phyloP scores from a whole-genome alignment of 1,140 invertebrate genomes.

The Gonatopus flavifemur region DNA sequence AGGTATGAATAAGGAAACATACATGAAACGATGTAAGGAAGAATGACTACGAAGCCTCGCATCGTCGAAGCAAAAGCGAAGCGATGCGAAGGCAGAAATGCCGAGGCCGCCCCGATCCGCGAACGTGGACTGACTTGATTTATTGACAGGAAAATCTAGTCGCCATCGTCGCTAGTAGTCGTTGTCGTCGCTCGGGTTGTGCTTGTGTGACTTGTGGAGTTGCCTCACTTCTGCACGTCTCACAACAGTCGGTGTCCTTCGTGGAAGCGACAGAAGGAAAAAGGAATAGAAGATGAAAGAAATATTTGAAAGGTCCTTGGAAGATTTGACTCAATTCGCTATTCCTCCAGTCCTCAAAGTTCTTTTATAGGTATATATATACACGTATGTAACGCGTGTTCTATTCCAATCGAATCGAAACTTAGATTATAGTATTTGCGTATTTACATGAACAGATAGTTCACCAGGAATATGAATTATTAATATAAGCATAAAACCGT shows the following conservation, averaged over 20 bases:
- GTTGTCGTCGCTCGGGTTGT: slow-evolving; percentile 21
- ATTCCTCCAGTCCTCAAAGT: too few species aligned
- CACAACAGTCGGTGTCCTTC: slow-evolving; percentile 34
- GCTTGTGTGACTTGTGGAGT: slow-evolving; percentile 30
- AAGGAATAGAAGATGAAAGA: slow-evolving; percentile 1
- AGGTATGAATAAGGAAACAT: slow-evolving; percentile 38
- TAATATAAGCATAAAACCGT: too few species aligned
- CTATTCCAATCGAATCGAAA: too few species aligned
- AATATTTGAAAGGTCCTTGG: too few species aligned
- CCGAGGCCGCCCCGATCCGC: slow-evolving; percentile 29
- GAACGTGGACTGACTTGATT: slow-evolving; percentile 45
- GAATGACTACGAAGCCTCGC: not conserved
- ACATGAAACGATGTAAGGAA: slow-evolving; percentile 4
- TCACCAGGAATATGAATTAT: too few species aligned
- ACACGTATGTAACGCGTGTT: too few species aligned
- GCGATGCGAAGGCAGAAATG: slow-evolving; percentile 36
- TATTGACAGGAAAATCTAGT: slow-evolving; percentile 61
- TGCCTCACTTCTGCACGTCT: slow-evolving; percentile 36
- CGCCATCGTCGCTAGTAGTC: slow-evolving; percentile 20
- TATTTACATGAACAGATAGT: too few species aligned
- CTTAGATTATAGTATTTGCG: too few species aligned
- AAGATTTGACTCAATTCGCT: too few species aligned
- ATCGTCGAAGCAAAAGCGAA: slow-evolving; percentile 5
- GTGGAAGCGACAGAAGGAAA: slow-evolving; percentile 12
- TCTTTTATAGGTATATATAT: too few species aligned